phyloP scores from a whole-genome alignment of 1,140 invertebrate genomes.

The Lamellibrachia luymesi region DNA sequence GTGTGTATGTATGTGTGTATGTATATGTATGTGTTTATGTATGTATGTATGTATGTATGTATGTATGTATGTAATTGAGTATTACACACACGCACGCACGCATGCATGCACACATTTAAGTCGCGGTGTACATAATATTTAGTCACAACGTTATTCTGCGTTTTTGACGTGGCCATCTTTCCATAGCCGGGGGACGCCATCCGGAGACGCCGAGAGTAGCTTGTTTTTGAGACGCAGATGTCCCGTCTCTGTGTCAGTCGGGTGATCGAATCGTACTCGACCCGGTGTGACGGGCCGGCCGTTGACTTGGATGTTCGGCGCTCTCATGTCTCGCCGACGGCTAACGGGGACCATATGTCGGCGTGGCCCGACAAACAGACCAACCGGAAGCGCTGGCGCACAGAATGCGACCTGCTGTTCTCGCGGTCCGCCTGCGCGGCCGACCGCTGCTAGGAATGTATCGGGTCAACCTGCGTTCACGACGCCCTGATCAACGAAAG shows the following conservation, averaged over 20 bases:
- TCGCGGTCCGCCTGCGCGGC: no score
- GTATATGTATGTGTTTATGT: no score
- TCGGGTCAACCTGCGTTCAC: neutral
- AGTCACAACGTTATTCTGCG: no score
- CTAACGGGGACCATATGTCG: neutral
- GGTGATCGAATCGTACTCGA: neutral
- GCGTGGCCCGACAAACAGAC: neutral
- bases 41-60: no score
- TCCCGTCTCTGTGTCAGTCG: neutral
- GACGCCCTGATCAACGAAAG: neutral
- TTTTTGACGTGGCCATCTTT: no score
- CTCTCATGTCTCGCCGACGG: neutral
- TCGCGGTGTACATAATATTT: no score
- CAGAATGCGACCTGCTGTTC: slow-evolving; percentile 3
- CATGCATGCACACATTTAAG: no score
- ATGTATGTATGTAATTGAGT: no score
- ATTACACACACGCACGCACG: no score
- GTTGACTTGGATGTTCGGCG: slow-evolving; percentile 3
- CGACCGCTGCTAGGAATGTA: neutral
- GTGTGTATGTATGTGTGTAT: no score
- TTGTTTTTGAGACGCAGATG: neutral
- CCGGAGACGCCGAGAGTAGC: neutral
- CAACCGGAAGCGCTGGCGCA: neutral
- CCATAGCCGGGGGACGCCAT: no score
- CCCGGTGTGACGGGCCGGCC: no score